Evolutionary conservation across 2,797 vertebrate species (phyloP), one percentile per base, ranked within the genome.

Genomic region (Sebastes diaconus): DNA sequence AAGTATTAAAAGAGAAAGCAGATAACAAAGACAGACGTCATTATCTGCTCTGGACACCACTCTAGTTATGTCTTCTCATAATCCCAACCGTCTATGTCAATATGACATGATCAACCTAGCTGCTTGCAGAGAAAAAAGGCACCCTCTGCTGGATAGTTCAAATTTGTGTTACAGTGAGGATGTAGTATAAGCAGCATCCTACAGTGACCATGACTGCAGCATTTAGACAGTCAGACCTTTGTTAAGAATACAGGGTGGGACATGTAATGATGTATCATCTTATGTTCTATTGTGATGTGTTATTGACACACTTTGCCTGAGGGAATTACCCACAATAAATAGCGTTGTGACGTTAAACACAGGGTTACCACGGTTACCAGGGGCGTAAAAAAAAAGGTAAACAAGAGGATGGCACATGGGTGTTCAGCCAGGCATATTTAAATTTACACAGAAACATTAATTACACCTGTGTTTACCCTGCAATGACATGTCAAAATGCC

Each of bases 61-160:
- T 12, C 2, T 5, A 68, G 30, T 50, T 73, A 39, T 36, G 67
- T 82, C 39, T 42, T 11, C 22, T 39, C 13, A 29, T 32, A 18
- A 32, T 68, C 11, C 8, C 16, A 76, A 67, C 4, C 16, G 61
- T 42, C 32, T 20, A 39, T 58, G 13, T 60, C 27, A 79, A 18
- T 7, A 12, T 42, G 30, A 61, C 12, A 24, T 8, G 4, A 52
- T 66, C 3, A 59, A 30, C 22, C 16, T 9, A 4, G 12, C 36
- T 73, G 24, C 14, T 5, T n/a, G 34, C 5, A 74, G 79, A 79
- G 14, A 55, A 24, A 80, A 16, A 80, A 16, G 30, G 74, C 79
- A 65, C 91, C 93, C 85, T 80, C 94, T 94, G 81, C 88, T 90
- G 94, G 93, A 87, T 16, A 59, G 11, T 8, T 77, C 58, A 32